These are phyloP conservation scores for Solea senegalensis DNA, from an alignment of 2,113 vertebrate species.

Conservation along the genomic window DNA sequence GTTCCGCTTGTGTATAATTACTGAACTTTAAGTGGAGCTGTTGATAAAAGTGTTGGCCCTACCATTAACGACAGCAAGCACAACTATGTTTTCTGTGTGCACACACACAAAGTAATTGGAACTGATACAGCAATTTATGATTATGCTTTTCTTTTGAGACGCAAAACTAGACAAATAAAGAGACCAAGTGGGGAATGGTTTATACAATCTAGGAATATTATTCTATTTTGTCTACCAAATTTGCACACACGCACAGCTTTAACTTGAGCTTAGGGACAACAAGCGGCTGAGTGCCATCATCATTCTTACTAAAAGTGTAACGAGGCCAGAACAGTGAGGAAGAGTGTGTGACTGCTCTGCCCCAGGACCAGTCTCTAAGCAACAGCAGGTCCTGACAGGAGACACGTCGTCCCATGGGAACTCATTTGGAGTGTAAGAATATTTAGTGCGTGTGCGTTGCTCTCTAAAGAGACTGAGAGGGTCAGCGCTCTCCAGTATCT, in stretches of 20 bases:
- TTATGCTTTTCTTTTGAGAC: slow-evolving; percentile 37
- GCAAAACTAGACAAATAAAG: slow-evolving; percentile 32
- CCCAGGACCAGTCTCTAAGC: slow-evolving; percentile 77
- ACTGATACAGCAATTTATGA: slow-evolving; percentile 40
- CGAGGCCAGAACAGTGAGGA: slow-evolving; percentile 61
- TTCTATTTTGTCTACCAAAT: slow-evolving; percentile 41
- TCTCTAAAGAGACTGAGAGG: slow-evolving; percentile 45
- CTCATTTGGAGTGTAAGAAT: slow-evolving; percentile 77
- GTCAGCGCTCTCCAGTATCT: no score
- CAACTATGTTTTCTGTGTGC: slow-evolving; percentile 20
- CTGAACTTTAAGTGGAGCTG: slow-evolving; percentile 61
- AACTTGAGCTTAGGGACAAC: slow-evolving; percentile 44
- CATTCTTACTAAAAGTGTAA: slow-evolving; percentile 68
- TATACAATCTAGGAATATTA: slow-evolving; percentile 40
- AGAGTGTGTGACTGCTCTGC: slow-evolving; percentile 64
- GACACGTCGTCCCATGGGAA: slow-evolving; percentile 70
- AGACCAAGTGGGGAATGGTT: slow-evolving; percentile 14
- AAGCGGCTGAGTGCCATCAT: slow-evolving; percentile 60
- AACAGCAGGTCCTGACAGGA: slow-evolving; percentile 76
- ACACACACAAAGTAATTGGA: slow-evolving; percentile 6
- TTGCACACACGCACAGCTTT: slow-evolving; percentile 14
- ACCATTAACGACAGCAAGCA: slow-evolving; percentile 48
- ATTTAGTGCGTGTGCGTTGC: slow-evolving; percentile 39
- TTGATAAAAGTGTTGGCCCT: slow-evolving; percentile 58
- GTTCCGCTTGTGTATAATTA: slow-evolving; percentile 70